Evolutionary conservation across 2,888 invertebrate species (phyloP), one percentile per base, ranked within the genome.

Genomic region (Drosophila aldrichi): DNA sequence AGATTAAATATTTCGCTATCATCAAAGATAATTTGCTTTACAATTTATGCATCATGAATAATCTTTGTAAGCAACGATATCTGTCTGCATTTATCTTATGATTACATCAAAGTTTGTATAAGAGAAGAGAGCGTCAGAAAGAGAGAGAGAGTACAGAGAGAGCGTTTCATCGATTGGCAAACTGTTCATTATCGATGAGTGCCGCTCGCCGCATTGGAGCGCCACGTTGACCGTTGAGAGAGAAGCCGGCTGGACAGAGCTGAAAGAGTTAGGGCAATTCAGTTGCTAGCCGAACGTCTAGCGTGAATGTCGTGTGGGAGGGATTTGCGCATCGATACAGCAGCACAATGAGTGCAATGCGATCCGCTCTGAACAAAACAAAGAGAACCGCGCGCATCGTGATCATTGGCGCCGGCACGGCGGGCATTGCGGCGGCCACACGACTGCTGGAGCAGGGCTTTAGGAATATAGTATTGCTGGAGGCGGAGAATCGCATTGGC

Each of bases 401-500:
- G 7, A 80, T 93, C 16, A 81, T 93, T 22, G 93, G 93, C 0
- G 92, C 93, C 8, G 93, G 93, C 18, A 81, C 92, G 1, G 80
- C 93, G 2, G 93, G 93, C 22, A 91, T 93, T 25, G 92, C 93
- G 0, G 92, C 93, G 0, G 93, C 91, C 5, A 91, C 92, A 0
- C 90, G 91, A 29, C 87, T 94, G 0, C 54, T 93, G 6, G 91
- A 93, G 58, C 87, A 88, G 46, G 93, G 93, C 7, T 91, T 93
- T 54, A 84, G 82, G 25, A 92, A 94, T 76, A 94, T 95, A 2
- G 73, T 94, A 40, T 93, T 95, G 0, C 85, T 96, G 48, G 96
- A 96, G 90, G 95, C 95, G 1, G 94, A 94, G 75, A 92, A 94
- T 74, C 94, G 95, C 40, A 94, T 96, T 58, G 96, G 96, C 0